Evolutionary conservation across 2,113 vertebrate genomes (phyloP).

Genomic region (Callospermophilus lateralis): DNA sequence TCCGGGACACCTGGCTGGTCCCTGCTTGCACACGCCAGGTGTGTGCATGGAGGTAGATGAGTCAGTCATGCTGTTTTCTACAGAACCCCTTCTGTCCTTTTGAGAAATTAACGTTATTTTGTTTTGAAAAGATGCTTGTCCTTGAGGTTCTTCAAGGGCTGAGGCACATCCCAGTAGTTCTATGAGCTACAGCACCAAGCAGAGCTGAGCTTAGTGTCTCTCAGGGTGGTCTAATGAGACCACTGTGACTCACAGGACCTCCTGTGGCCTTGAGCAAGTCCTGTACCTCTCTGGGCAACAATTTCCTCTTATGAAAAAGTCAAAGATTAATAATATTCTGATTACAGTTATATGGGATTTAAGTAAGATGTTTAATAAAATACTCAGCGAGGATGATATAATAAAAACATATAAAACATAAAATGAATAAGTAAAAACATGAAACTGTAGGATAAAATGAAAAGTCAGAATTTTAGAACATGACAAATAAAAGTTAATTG

Average conservation of each 20-base stretch:
- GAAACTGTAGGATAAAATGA: neutral
- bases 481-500: neutral
- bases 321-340: neutral
- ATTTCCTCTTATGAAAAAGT: constrained; percentile 14
- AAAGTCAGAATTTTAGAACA: neutral
- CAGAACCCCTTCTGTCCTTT: neutral
- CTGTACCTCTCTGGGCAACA: neutral
- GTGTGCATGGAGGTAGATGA: neutral
- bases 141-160: neutral
- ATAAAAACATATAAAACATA: neutral
- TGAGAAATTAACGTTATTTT: neutral
- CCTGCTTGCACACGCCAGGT: too few species aligned
- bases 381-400: neutral
- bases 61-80: neutral
- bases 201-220: too few species aligned
- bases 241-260: neutral
- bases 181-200: neutral
- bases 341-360: neutral
- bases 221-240: too few species aligned
- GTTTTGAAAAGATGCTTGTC: neutral
- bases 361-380: neutral
- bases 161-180: neutral
- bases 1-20: too few species aligned
- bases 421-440: neutral
- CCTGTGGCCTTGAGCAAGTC: neutral